phyloP scores from a whole-genome alignment of 2,888 invertebrate species.

The Chrysodeixis includens region DNA sequence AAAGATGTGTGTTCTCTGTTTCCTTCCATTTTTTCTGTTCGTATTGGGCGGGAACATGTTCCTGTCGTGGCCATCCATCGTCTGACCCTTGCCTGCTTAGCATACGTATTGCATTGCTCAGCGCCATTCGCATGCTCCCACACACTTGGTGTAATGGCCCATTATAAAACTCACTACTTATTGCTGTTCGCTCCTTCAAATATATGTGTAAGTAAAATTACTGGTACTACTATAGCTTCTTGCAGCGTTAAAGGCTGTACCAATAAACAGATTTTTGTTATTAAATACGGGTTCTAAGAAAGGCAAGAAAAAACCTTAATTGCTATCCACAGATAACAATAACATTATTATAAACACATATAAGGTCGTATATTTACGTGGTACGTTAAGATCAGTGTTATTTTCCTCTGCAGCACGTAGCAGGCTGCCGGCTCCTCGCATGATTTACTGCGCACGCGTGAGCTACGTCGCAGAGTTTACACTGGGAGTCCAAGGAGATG shows the following conservation, averaged over 20 bases:
- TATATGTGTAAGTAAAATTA: slow-evolving; percentile 44
- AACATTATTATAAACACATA: too few relatives aligned
- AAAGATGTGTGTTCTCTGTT: background rate
- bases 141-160: slow-evolving; percentile 53
- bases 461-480: slow-evolving; percentile 54
- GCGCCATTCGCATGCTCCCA: slow-evolving; percentile 64
- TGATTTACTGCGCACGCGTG: slow-evolving; percentile 75
- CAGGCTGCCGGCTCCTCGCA: slow-evolving; percentile 51
- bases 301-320: too few relatives aligned
- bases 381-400: slow-evolving; percentile 1
- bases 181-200: slow-evolving; percentile 42
- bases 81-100: slow-evolving; percentile 72
- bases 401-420: slow-evolving; percentile 57
- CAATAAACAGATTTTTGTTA: too few relatives aligned
- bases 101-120: slow-evolving; percentile 80
- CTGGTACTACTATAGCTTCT: slow-evolving; percentile 24
- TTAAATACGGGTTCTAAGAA: too few relatives aligned
- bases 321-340: too few relatives aligned
- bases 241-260: background rate
- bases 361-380: background rate
- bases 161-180: slow-evolving; percentile 49
- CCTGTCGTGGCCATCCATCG: slow-evolving; percentile 67
- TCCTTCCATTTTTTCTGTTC: slow-evolving; percentile 25
- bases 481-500: slow-evolving; percentile 57
- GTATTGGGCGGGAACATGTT: slow-evolving; percentile 57